Evolutionary conservation across 2,797 vertebrate genomes (phyloP), one percentile per base, ranked within the genome.

Genomic region (Gymnoscopelus microlampas): DNA sequence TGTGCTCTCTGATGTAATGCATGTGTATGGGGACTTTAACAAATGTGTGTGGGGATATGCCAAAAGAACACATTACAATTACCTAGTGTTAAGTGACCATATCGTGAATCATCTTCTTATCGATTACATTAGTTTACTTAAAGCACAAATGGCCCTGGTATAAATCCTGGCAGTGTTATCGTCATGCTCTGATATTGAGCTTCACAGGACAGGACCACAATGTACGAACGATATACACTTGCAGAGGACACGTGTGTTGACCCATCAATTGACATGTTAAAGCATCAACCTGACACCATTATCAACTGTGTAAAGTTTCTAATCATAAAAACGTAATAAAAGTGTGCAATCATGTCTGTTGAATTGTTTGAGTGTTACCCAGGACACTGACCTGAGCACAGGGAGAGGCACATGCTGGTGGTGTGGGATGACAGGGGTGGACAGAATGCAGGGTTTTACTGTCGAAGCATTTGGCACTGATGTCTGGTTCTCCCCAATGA

Each of bases 391-490:
- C 86, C 85, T 79, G 79, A 79, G 57, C 5, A 66, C 53, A 47
- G 68, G 19, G 0, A 63, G 23, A 9, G 70, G n/a, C 0, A 6
- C 3, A 53, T 32, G 5, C 3, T 29, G 60, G 8, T 64, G 79
- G 8, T 64, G 79, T 11, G 68, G 60, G 44, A n/a, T 24, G 50
- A 48, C 5, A 8, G 79, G 69, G 8, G 63, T 2, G 48, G 73
- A 50, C 0, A 13, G 47, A 7, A 89, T 92, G 89, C 88, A 93
- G 0, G 70, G 89, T 48, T 70, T 90, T 63, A 6, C 66, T 58
- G 66, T 51, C 1, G 63, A 24, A 29, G 76, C 50, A 60, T 73
- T 57, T 5, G 76, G 71, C 1, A 44, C 48, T 19, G 75, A 35
- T 2, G 55, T 60, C 1, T 47, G 84, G 68, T 0, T 11, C 24